Evolutionary conservation across 1,140 invertebrate genomes (phyloP).

Genomic region (Spodoptera frugiperda): DNA sequence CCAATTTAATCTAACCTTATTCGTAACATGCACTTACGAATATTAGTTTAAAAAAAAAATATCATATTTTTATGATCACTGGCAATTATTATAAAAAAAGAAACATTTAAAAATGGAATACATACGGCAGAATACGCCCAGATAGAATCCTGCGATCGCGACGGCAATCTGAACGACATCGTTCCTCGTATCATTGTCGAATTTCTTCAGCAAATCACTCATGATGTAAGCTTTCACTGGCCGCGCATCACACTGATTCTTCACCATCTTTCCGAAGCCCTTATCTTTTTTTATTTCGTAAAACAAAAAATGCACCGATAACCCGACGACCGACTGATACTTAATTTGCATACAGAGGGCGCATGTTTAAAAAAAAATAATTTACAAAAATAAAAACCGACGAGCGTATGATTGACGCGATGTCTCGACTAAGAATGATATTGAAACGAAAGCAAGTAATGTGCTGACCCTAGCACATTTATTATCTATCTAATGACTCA

Average conservation of each 20-base stretch:
- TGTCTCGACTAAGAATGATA: conserved; percentile 61
- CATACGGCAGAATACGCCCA: conserved; percentile 77
- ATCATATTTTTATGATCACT: too few species aligned
- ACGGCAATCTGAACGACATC: conserved; percentile 76
- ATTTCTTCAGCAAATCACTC: conserved; percentile 80
- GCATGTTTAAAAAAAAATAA: conserved; percentile 60
- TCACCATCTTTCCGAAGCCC: conserved; percentile 66
- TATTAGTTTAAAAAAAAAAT: too few species aligned
- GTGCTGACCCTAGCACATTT: conserved; percentile 61
- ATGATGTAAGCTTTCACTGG: conserved; percentile 80
- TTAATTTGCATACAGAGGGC: conserved; percentile 56
- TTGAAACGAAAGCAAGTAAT: conserved; percentile 58
- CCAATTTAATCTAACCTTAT: too few species aligned
- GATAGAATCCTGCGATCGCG: conserved; percentile 74
- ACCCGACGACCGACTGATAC: conserved; percentile 66
- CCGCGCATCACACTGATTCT: conserved; percentile 74
- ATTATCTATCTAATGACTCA: conserved; percentile 40
- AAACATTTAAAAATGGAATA: conserved; percentile 60
- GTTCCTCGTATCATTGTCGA: conserved; percentile 73
- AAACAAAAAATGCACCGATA: conserved; percentile 71
- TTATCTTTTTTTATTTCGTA: conserved; percentile 48
- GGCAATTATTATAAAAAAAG: conserved; percentile 7
- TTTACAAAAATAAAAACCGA: conserved; percentile 48
- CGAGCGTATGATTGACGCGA: conserved; percentile 57
- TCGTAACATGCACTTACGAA: too few species aligned